Percentiles rank a stretch among this genome's conserved stretches.
Evolutionary conservation across 2,797 vertebrate genomes (phyloP).

Genomic region (Chromis chromis): DNA sequence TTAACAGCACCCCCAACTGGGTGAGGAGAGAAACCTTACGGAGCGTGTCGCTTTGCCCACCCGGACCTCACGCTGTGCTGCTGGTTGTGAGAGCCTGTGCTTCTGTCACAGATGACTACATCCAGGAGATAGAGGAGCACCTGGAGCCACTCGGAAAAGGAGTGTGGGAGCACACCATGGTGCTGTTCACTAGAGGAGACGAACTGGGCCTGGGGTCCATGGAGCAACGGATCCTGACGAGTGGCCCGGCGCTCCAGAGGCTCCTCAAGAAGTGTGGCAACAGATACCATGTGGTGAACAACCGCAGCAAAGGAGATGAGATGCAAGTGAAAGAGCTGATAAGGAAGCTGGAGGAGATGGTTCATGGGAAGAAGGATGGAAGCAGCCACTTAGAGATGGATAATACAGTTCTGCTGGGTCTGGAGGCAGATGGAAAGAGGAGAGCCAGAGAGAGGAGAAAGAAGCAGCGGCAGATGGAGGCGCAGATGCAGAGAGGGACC

Average conservation of each 20-base stretch:
- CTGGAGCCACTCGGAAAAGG: constrained; percentile 75
- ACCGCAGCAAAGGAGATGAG: constrained; percentile 68
- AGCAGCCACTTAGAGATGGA: constrained; percentile 64
- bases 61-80: constrained; percentile 82
- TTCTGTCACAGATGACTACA: constrained; percentile 74
- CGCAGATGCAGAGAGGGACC: constrained; percentile 76
- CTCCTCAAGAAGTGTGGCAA: constrained; percentile 77
- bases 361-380: constrained; percentile 51
- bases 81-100: constrained; percentile 80
- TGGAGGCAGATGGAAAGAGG: constrained; percentile 78
- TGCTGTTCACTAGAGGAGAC: constrained; percentile 84
- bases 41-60: constrained; percentile 79
- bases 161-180: constrained; percentile 79
- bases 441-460: constrained; percentile 83
- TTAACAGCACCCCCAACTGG: constrained; percentile 83
- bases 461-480: constrained; percentile 85
- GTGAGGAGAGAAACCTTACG: constrained; percentile 81
- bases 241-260: constrained; percentile 66
- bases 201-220: constrained; percentile 77
- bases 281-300: constrained; percentile 81
- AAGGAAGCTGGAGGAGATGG: constrained; percentile 79
- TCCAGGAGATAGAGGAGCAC: constrained; percentile 79
- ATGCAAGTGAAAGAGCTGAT: constrained; percentile 79
- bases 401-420: constrained; percentile 36
- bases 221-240: constrained; percentile 71